Evolutionary conservation across 2,797 vertebrate genomes (phyloP).

Genomic region (Alectoris magna): DNA sequence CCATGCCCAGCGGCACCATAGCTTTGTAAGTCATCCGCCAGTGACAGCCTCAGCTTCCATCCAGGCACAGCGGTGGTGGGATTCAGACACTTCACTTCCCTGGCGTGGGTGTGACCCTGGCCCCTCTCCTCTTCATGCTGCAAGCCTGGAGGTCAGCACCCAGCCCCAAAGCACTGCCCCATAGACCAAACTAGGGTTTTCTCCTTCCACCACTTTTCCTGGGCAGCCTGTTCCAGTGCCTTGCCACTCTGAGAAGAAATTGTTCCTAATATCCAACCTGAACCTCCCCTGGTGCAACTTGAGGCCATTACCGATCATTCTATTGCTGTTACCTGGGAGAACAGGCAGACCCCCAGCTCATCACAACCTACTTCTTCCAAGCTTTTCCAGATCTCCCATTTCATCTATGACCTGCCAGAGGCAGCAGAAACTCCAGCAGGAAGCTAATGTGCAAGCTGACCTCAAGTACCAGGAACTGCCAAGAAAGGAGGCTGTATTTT

Average conservation of each 20-base stretch:
- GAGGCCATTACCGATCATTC: too few species aligned
- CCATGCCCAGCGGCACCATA: background rate
- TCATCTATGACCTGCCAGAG: background rate
- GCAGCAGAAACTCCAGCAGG: background rate
- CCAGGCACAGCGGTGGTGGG: too few species aligned
- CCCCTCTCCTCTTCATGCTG: background rate
- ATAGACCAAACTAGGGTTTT: background rate
- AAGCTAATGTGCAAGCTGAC: background rate
- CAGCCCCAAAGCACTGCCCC: background rate
- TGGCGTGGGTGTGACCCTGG: background rate
- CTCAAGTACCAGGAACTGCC: background rate
- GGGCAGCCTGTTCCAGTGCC: too few species aligned
- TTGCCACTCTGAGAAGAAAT: too few species aligned
- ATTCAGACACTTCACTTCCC: background rate
- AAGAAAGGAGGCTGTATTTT: background rate
- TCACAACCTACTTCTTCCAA: background rate
- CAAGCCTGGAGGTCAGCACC: rapidly evolving
- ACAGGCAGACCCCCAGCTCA: too few species aligned
- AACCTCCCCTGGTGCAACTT: too few species aligned
- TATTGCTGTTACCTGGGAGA: too few species aligned
- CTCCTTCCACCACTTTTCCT: background rate
- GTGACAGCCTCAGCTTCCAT: background rate
- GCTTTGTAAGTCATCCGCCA: background rate
- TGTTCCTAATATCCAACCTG: too few species aligned
- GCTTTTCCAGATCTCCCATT: background rate